These are phyloP conservation scores for Poeciliopsis presidionis DNA, from an alignment of 2,797 vertebrate genomes.

Conservation along the genomic window DNA sequence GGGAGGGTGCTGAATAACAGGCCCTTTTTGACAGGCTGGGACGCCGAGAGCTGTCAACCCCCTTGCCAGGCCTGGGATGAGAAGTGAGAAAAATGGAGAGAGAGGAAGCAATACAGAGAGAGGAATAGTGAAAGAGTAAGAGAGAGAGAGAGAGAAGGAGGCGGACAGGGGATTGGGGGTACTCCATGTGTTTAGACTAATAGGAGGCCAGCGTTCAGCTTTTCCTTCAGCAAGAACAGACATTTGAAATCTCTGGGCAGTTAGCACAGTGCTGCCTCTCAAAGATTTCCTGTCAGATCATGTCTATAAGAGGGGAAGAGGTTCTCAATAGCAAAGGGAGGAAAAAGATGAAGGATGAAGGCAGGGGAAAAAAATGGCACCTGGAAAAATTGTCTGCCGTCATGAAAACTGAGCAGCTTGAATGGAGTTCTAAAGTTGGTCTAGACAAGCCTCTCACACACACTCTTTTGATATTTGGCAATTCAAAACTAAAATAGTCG, in stretches of 20 bases:
- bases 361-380: conserved; percentile 65
- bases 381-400: conserved; percentile 87
- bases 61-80: conserved; percentile 83
- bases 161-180: conserved; percentile 77
- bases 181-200: conserved; percentile 97
- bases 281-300: conserved; percentile 99
- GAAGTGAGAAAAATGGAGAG: conserved; percentile 58
- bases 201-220: conserved; percentile 95
- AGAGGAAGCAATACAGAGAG: conserved; percentile 42
- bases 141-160: conserved; percentile 49
- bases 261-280: conserved; percentile 93
- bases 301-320: conserved; percentile 94
- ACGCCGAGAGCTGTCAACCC: conserved; percentile 93
- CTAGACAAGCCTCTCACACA: conserved; percentile 71
- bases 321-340: conserved; percentile 88
- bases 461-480: conserved; percentile 27
- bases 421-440: conserved; percentile 82
- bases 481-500: conserved; percentile 17
- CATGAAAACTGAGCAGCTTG: conserved; percentile 80
- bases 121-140: conserved; percentile 21
- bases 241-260: conserved; percentile 99
- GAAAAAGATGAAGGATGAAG: conserved; percentile 37
- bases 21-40: conserved; percentile 91
- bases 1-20: conserved; percentile 87
- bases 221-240: conserved; percentile 96